phyloP scores from a whole-genome alignment of 92 coral and sea anemone species.

The Palythoa caribaeorum region DNA sequence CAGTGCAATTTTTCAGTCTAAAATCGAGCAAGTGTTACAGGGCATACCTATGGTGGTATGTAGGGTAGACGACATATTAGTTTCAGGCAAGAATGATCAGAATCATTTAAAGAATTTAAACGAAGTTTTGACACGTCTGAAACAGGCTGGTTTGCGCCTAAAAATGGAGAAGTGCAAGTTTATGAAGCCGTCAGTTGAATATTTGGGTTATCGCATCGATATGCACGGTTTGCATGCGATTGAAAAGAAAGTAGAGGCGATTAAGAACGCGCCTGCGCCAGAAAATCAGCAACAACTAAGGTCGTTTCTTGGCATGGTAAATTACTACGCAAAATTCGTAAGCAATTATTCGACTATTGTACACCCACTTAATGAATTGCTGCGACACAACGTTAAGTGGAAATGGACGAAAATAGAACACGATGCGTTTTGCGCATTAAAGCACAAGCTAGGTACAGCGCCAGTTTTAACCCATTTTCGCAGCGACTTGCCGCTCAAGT shows the following conservation, averaged over 20 bases:
- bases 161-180: too few species aligned
- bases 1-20: conserved; percentile 47
- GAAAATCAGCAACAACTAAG: conserved; percentile 47
- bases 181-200: background rate
- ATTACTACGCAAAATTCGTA: conserved; percentile 21
- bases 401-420: background rate
- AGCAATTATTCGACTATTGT: conserved; percentile 7
- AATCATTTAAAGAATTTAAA: background rate
- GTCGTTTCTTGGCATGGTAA: conserved; percentile 47
- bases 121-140: background rate
- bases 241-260: background rate
- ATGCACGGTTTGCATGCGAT: too few species aligned
- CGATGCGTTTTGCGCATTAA: background rate
- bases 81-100: background rate
- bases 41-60: conserved; percentile 68
- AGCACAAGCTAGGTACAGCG: background rate
- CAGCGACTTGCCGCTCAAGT: conserved; percentile 15
- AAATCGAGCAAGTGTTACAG: conserved; percentile 63
- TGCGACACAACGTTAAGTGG: background rate
- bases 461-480: conserved; percentile 32
- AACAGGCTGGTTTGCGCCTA: too few species aligned
- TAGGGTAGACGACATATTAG: conserved; percentile 57
- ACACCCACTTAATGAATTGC: conserved; percentile 10
- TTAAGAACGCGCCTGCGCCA: conserved; percentile 5
- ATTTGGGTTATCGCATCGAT: too few species aligned